Base-by-base conservation (phyloP, 2,888 invertebrate species). In the Trachelus iudaicus region DNA sequence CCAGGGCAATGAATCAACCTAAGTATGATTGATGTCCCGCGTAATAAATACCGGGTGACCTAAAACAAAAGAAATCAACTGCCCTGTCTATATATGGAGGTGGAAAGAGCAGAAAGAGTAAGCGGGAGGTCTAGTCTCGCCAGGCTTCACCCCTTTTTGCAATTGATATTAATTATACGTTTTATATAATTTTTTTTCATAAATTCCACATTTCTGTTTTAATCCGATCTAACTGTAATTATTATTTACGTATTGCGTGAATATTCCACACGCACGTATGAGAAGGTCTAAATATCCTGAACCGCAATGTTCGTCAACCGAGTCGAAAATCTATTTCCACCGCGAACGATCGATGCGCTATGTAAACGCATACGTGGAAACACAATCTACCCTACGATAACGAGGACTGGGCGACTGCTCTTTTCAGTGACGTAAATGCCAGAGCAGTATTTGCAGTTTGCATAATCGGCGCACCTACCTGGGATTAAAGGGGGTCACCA, bases 11-110 rank as follows among this genome's bases (percentile, higher is more conserved):
- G 81, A 85, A 86, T 85, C 82, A 84, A 73, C 75, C 75, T 75
- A 81, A 81, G 77, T 77, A 81, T 86, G 85, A 86, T 86, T 84
- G 83, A 86, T 86, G 85, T 77, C 34, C 68, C 31, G 15, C 31
- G 71, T 71, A 15, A 71, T 71, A 71, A 71, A 71, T 33, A 71
- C 11, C 71, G 33, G 71, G 71, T 71, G 33, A 11, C 31, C 71
- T 13, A 3, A 71, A 71, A 71, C 71, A 71, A 71, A 71, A 71
- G 33, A 33, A 71, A 56, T 56, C 56, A 56, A 23, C 56, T 56
- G 23, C 23, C 56, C 15, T 56, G 9, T 56, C 23, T 23, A 2
- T 56, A 9, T 56, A 9, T 56, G 23, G 2, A 23, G 56, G 9
- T 15, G 1, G 9, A 40, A 15, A 40, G 40, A 40, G 15, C 4